A percentile compares a stretch with the other conserved stretches of the same genome.
Evolutionary conservation across 2,888 invertebrate species (phyloP).

Genomic region (Caenorhabditis sp.): DNA sequence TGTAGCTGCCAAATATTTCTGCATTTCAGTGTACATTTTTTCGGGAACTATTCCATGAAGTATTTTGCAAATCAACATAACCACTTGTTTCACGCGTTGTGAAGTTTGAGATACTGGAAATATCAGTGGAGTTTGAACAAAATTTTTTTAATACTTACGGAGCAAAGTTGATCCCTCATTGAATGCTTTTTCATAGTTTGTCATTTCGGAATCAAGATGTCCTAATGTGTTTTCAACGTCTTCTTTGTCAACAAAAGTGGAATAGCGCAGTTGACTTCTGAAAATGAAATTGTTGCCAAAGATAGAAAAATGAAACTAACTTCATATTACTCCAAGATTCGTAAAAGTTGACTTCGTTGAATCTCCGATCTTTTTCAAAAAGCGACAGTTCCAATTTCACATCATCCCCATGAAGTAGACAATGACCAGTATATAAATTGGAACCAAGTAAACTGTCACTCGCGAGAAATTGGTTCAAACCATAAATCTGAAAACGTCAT

Average conservation of each 20-base stretch:
- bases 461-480: constrained; percentile 54
- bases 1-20: constrained; percentile 46
- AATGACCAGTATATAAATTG: constrained; percentile 61
- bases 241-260: constrained; percentile 49
- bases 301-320: too few relatives aligned
- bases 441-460: constrained; percentile 53
- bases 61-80: constrained; percentile 71
- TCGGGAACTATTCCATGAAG: constrained; percentile 67
- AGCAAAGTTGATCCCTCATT: constrained; percentile 32
- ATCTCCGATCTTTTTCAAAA: constrained; percentile 14
- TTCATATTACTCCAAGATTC: constrained; percentile 39
- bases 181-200: constrained; percentile 40
- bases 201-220: constrained; percentile 40
- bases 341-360: constrained; percentile 6
- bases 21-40: constrained; percentile 42
- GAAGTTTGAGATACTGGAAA: constrained; percentile 43
- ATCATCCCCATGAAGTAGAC: constrained; percentile 61
- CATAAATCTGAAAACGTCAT: constrained; percentile 40
- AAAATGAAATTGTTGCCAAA: too few relatives aligned
- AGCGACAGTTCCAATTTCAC: constrained; percentile 52
- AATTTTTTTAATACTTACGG: constrained; percentile 14
- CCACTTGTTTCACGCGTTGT: constrained; percentile 55
- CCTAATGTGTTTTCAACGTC: constrained; percentile 44
- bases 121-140: not conserved
- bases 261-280: constrained; percentile 39